These are phyloP conservation scores for Trichonephila clavata DNA, from an alignment of 1,140 invertebrate species.

Conservation along the genomic window DNA sequence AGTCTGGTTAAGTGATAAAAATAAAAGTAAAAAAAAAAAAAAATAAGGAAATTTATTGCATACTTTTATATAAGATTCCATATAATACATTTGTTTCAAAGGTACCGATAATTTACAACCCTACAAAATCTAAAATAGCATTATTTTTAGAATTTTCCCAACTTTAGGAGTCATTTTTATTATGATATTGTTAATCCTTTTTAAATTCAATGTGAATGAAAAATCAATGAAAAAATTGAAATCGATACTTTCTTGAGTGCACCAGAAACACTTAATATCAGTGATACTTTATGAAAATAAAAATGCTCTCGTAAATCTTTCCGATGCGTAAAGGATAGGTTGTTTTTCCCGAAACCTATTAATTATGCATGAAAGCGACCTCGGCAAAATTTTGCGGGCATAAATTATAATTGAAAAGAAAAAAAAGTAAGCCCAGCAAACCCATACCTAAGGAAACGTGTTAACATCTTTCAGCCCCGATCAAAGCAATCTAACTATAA, in stretches of 20 bases:
- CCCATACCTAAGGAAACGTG: slow-evolving; percentile 18
- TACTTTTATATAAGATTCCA: too few species aligned
- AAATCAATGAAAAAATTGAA: background rate
- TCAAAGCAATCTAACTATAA: slow-evolving; percentile 49
- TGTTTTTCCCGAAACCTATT: slow-evolving; percentile 1
- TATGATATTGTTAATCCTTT: background rate
- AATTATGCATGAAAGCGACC: slow-evolving; percentile 29
- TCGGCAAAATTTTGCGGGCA: slow-evolving; percentile 13
- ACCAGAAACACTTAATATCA: background rate
- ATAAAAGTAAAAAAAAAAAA: too few species aligned
- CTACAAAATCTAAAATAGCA: too few species aligned
- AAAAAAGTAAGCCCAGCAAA: background rate
- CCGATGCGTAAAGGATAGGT: background rate
- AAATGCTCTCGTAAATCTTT: background rate
- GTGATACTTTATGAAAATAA: background rate
- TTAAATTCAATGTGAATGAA: background rate
- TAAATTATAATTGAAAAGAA: slow-evolving; percentile 21
- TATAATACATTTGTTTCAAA: too few species aligned
- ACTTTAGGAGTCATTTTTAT: too few species aligned
- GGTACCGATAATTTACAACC: too few species aligned
- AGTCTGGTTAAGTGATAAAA: too few species aligned
- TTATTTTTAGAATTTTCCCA: too few species aligned
- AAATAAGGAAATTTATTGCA: too few species aligned
- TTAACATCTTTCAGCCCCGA: background rate
- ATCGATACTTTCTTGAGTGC: background rate